Conservation (phyloP, 1,140 invertebrate genomes). For the Diabrotica virgifera region DNA sequence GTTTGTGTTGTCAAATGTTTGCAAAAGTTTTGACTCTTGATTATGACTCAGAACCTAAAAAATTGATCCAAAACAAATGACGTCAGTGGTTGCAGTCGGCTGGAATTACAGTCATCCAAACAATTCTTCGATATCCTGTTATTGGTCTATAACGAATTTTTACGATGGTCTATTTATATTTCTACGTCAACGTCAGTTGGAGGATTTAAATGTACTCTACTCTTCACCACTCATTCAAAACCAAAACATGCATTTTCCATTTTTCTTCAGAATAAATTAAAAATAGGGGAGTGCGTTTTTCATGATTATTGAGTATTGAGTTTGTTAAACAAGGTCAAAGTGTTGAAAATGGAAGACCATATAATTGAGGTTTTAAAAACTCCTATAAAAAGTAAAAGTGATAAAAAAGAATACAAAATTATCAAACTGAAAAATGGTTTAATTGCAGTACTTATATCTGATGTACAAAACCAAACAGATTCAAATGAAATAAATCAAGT, state of each 20-base stretch:
- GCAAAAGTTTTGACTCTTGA: no score
- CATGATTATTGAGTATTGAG: conserved; percentile 36
- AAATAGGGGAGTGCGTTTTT: conserved; percentile 15
- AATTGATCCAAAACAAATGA: no score
- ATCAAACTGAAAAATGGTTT: conserved; percentile 66
- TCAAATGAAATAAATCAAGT: conserved; percentile 43
- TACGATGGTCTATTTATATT: no score
- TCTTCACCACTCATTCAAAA: background rate
- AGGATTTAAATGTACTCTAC: no score
- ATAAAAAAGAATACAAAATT: conserved; percentile 49
- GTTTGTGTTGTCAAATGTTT: no score
- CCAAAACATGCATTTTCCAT: background rate
- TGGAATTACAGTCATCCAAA: no score
- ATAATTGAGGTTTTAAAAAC: conserved; percentile 45
- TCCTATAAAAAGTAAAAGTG: conserved; percentile 27
- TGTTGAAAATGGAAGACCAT: conserved; percentile 49
- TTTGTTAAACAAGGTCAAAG: conserved; percentile 56
- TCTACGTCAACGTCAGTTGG: no score
- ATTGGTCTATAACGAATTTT: no score
- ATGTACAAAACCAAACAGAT: conserved; percentile 38
- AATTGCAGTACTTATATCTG: conserved; percentile 65
- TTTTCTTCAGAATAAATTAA: no score
- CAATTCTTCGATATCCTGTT: no score
- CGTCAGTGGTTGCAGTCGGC: no score
- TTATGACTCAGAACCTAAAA: no score